phyloP scores from a whole-genome alignment of 2,888 invertebrate genomes.

The Teleiodes luculella region DNA sequence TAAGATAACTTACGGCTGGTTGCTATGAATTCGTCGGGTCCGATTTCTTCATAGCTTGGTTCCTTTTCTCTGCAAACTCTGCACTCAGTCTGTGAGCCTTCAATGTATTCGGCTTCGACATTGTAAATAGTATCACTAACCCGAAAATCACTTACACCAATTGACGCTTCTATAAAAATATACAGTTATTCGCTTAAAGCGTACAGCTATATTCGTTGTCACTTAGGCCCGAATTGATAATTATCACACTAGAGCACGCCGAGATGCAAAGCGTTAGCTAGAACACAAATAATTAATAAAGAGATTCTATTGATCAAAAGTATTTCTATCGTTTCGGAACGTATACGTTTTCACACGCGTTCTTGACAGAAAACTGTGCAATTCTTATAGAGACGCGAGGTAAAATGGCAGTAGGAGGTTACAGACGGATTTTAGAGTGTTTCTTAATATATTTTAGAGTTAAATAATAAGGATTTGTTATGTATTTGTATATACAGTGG shows the following conservation, averaged over 20 bases:
- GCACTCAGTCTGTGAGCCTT: slow-evolving; percentile 74
- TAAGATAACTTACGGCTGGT: slow-evolving; percentile 69
- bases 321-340: slow-evolving; percentile 33
- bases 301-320: slow-evolving; percentile 69
- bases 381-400: slow-evolving; percentile 18
- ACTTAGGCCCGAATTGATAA: slow-evolving; percentile 39
- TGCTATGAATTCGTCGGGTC: slow-evolving; percentile 71
- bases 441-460: slow-evolving; percentile 54
- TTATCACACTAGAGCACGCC: slow-evolving; percentile 50
- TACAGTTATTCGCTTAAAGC: slow-evolving; percentile 28
- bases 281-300: slow-evolving; percentile 74
- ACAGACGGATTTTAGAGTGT: slow-evolving; percentile 66
- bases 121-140: slow-evolving; percentile 42
- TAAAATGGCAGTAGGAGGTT: slow-evolving; percentile 24
- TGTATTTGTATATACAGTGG: slow-evolving; percentile 63
- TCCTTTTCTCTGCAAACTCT: slow-evolving; percentile 70
- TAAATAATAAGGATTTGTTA: slow-evolving; percentile 62
- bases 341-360: slow-evolving; percentile 17
- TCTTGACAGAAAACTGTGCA: slow-evolving; percentile 25
- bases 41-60: slow-evolving; percentile 60
- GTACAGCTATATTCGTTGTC: slow-evolving; percentile 51
- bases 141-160: slow-evolving; percentile 25
- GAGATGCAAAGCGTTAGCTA: slow-evolving; percentile 51
- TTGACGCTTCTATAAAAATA: slow-evolving; percentile 33
- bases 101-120: slow-evolving; percentile 71